Conservation (phyloP, 2,797 vertebrate species). For the Anas georgica region DNA sequence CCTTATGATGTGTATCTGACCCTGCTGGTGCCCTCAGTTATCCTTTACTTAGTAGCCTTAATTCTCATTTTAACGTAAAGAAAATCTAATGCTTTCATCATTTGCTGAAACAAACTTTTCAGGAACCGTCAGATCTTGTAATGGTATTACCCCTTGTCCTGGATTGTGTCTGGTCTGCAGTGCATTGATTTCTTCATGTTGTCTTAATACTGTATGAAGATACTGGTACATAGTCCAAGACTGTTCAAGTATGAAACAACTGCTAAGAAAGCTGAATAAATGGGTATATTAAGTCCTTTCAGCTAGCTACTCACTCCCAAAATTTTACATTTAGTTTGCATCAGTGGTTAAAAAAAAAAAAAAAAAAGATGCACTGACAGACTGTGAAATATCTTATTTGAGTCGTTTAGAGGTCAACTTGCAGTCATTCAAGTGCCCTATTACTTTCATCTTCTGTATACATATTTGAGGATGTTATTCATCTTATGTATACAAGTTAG, state of each 20-base stretch:
- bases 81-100: background rate
- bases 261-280: background rate
- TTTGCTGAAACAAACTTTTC: background rate
- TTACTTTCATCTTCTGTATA: background rate
- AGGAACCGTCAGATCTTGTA: background rate
- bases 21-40: background rate
- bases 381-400: background rate
- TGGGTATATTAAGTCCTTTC: background rate
- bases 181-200: background rate
- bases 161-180: background rate
- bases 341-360: background rate
- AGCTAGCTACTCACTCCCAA: background rate
- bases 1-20: background rate
- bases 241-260: background rate
- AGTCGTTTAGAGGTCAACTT: background rate
- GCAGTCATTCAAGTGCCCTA: background rate
- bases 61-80: background rate
- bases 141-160: background rate
- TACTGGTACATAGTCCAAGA: background rate
- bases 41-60: background rate
- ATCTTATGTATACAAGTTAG: background rate
- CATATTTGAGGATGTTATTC: background rate
- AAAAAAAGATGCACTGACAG: background rate
- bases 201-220: background rate
- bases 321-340: background rate